Evolutionary conservation across 2,113 vertebrate species (phyloP), one percentile per base, ranked within the genome.

Genomic region (Salvator merianae): DNA sequence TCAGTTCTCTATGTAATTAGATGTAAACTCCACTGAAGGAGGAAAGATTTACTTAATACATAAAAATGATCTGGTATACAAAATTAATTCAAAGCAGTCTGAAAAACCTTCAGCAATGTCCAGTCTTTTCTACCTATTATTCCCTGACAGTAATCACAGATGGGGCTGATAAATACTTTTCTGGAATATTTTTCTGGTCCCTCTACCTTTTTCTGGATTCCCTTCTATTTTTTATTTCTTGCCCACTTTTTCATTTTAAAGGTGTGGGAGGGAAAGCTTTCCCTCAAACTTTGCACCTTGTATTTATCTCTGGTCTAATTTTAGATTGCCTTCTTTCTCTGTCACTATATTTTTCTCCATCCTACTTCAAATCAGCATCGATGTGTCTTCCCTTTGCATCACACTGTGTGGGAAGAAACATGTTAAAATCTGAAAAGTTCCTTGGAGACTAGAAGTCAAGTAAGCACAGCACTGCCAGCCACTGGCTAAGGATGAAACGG

Each of bases 141-240:
- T 70, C 5, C 76, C 7, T 0, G 4, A 85, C 70, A 81, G 0
- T 1, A 69, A 6, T 50, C 0, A 6, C 75, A 22, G 59, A 72
- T 79, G n/a, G n/a, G 78, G 77, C 38, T n/a, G 38, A 14, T n/a
- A 68, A 43, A 38, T n/a, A 30, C 7, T 47, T 34, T 87, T 87
- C n/a, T n/a, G n/a, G n/a, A 43, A 38, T n/a, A 30, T 5, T 47
- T 34, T 87, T 87, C 86, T 18, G 26, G 16, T 77, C 28, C 28
- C 4, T 38, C n/a, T 78, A 72, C 6, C 9, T 1, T 36, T 79
- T 88, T 40, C 55, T 8, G 68, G 50, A 78, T 43, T 26, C 7
- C 87, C 40, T 55, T 22, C 3, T 34, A 55, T 5, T 32, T 43
- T 3, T 26, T 62, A 2, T 81, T 2, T 36, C 71, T 28, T 65